Conservation (phyloP, 2,113 vertebrate species). For the Emydura subglobosa region DNA sequence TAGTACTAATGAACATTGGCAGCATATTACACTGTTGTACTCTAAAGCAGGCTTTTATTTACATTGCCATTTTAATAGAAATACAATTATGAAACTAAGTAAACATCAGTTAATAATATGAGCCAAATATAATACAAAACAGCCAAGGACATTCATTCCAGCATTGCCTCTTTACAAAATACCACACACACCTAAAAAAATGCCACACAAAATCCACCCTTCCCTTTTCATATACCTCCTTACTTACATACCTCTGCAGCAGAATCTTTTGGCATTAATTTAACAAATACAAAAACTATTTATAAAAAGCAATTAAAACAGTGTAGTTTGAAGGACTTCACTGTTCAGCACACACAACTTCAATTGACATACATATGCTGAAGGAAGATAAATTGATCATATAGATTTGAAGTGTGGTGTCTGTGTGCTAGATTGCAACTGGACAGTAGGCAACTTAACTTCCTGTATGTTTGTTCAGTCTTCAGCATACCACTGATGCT, state of each 20-base stretch:
- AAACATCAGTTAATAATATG: slow-evolving; percentile 38
- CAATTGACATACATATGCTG: not conserved
- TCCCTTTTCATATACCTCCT: not conserved
- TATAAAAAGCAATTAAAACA: not conserved
- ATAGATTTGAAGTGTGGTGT: not conserved
- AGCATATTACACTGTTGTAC: slow-evolving; percentile 27
- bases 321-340: not conserved
- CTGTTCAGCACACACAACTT: not conserved
- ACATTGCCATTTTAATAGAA: slow-evolving; percentile 41
- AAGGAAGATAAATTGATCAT: not conserved
- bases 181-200: not conserved
- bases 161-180: not conserved
- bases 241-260: not conserved
- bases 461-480: not conserved
- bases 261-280: slow-evolving; percentile 10
- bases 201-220: not conserved
- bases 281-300: not conserved
- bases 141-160: not conserved
- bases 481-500: not conserved
- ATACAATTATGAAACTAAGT: slow-evolving; percentile 37
- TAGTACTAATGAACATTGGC: slow-evolving; percentile 20
- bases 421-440: not conserved
- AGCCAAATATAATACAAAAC: slow-evolving; percentile 8
- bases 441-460: not conserved
- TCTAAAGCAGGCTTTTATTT: slow-evolving; percentile 32